Percentiles rank a stretch among this genome's conserved stretches.
Conservation (phyloP, 2,888 invertebrate genomes). For the Leucophenga montana region DNA sequence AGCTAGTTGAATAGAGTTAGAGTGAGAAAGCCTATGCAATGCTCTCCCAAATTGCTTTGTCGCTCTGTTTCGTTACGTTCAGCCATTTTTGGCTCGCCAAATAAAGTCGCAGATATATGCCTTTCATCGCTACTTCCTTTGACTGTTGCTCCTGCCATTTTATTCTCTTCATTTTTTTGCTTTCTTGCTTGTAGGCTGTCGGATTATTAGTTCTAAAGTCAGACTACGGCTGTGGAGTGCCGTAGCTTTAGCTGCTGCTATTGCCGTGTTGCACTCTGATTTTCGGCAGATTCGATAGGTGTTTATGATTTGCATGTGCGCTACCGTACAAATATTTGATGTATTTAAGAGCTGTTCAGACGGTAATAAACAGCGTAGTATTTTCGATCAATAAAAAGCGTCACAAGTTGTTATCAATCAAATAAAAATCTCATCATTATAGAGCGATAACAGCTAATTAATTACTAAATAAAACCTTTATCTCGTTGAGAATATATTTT, state of each 20-base stretch:
- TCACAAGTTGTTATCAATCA: too few species aligned
- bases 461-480: too few species aligned
- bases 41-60: slow-evolving; percentile 27
- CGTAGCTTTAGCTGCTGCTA: not conserved
- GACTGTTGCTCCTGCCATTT: slow-evolving; percentile 43
- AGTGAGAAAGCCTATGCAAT: slow-evolving; percentile 34
- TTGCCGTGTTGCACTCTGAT: not conserved
- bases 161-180: slow-evolving; percentile 38
- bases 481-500: too few species aligned
- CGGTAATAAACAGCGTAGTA: too few species aligned
- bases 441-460: too few species aligned
- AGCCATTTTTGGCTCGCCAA: slow-evolving; percentile 46
- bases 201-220: slow-evolving; percentile 68
- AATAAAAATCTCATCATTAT: too few species aligned
- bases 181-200: slow-evolving; percentile 61
- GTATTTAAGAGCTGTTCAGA: too few species aligned
- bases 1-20: slow-evolving; percentile 1
- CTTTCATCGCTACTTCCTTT: slow-evolving; percentile 38
- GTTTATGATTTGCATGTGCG: not conserved
- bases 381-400: too few species aligned
- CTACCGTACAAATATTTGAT: not conserved
- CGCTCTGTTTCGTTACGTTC: slow-evolving; percentile 32
- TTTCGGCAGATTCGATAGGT: slow-evolving; percentile 2
- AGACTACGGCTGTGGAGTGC: slow-evolving; percentile 50
- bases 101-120: slow-evolving; percentile 43